phyloP scores from a whole-genome alignment of 2,888 invertebrate species.

The Leptothorax acervorum region DNA sequence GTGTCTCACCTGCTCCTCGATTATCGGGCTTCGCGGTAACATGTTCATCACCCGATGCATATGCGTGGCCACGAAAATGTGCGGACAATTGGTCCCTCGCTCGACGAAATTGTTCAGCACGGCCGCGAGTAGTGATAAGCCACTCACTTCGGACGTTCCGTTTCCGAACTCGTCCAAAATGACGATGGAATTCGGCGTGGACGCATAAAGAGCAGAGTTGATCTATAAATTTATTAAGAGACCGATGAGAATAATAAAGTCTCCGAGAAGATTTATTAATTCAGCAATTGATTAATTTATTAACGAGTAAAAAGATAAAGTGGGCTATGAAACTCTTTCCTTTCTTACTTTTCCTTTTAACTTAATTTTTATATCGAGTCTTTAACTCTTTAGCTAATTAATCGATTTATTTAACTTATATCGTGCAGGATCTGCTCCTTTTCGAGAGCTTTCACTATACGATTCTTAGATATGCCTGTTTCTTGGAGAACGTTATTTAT shows the following conservation, averaged over 20 bases:
- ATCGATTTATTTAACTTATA: not conserved
- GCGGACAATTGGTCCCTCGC: slow-evolving; percentile 88
- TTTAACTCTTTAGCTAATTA: no score
- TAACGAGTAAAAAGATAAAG: not conserved
- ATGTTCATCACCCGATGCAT: slow-evolving; percentile 89
- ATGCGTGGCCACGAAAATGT: slow-evolving; percentile 92
- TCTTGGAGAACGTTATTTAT: not conserved
- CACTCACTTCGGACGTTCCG: slow-evolving; percentile 93
- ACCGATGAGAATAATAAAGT: not conserved
- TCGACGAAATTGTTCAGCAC: slow-evolving; percentile 90
- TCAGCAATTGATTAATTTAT: not conserved
- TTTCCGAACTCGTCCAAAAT: slow-evolving; percentile 96
- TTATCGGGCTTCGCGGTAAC: slow-evolving; percentile 87
- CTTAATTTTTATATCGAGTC: no score
- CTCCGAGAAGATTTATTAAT: not conserved
- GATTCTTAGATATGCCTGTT: not conserved
- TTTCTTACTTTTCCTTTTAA: no score
- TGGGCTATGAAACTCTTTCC: no score
- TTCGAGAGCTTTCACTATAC: not conserved
- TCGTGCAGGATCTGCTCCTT: not conserved
- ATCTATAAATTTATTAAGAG: slow-evolving; percentile 90
- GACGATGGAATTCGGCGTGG: slow-evolving; percentile 90
- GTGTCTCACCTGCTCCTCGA: slow-evolving; percentile 87
- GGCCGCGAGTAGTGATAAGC: slow-evolving; percentile 90
- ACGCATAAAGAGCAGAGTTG: slow-evolving; percentile 89